Evolutionary conservation across 2,797 vertebrate genomes (phyloP).

Genomic region (Sebastes kiyomatsui): DNA sequence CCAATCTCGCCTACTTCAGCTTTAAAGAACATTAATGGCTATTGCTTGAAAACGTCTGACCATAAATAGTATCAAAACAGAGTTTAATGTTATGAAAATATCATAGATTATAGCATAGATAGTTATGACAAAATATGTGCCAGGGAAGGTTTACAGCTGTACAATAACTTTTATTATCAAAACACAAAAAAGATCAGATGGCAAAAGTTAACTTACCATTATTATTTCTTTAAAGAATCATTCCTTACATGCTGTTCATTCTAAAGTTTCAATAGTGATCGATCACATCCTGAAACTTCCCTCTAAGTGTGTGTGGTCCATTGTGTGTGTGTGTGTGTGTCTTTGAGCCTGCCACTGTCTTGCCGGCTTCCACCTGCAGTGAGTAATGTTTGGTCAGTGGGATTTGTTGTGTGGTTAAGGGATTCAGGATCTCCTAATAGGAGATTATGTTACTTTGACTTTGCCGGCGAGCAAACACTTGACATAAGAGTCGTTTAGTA

Average conservation of each 20-base stretch:
- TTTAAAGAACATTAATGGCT: no score
- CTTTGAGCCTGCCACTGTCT: slow-evolving; percentile 25
- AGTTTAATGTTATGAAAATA: not conserved
- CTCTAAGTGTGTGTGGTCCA: slow-evolving; percentile 46
- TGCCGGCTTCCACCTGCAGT: slow-evolving; percentile 43
- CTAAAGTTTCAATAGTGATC: not conserved
- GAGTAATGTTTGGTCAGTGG: slow-evolving; percentile 73
- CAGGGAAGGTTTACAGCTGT: not conserved
- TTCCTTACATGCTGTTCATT: not conserved
- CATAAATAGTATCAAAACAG: no score
- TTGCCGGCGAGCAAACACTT: slow-evolving; percentile 41
- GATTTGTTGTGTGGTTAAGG: slow-evolving; percentile 50
- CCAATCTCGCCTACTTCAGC: no score
- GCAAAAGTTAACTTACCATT: not conserved
- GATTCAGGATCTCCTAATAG: slow-evolving; percentile 36
- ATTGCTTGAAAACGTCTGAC: not conserved
- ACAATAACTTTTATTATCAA: not conserved
- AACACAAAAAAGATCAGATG: not conserved
- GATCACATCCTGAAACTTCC: slow-evolving; percentile 56
- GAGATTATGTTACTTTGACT: slow-evolving; percentile 43
- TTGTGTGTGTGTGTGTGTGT: slow-evolving; percentile 26
- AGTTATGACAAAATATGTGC: not conserved
- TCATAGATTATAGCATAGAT: not conserved
- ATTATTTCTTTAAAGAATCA: not conserved
- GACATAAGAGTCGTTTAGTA: slow-evolving; percentile 21